Percentiles rank a stretch among this genome's conserved stretches.
Conservation (phyloP, 1,140 invertebrate species). For the Apis laboriosa region DNA sequence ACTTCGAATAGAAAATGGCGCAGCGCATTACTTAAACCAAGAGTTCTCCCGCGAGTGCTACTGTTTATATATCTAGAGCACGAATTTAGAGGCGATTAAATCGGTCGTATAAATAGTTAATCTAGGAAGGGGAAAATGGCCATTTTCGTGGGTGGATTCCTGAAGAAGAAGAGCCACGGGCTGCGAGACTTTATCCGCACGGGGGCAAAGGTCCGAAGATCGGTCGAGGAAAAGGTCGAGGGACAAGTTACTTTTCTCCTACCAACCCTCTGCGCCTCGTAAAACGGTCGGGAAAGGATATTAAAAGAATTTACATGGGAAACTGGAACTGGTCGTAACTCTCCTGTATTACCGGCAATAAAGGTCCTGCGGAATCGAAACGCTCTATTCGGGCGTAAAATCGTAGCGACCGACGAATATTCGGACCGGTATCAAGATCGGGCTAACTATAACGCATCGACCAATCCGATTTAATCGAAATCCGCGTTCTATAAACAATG, state of each 20-base stretch:
- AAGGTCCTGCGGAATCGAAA: background rate
- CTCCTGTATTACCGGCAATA: background rate
- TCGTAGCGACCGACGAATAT: background rate
- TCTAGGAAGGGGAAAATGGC: background rate
- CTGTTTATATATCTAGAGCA: too few relatives aligned
- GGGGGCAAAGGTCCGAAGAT: background rate
- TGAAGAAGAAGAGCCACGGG: background rate
- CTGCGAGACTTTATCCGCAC: background rate
- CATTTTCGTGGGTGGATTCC: background rate
- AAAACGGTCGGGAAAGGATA: slow-evolving; percentile 20
- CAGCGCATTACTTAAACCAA: too few relatives aligned
- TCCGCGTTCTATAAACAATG: background rate
- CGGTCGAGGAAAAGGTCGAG: slow-evolving; percentile 5
- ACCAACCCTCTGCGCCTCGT: background rate
- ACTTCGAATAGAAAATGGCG: too few relatives aligned
- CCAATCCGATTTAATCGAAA: background rate
- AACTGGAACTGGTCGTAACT: background rate
- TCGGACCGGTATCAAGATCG: background rate
- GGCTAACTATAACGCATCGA: background rate
- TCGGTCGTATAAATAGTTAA: background rate
- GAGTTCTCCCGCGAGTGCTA: too few relatives aligned
- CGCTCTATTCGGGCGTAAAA: background rate
- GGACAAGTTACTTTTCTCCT: background rate
- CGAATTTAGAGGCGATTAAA: too few relatives aligned
- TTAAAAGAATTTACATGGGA: slow-evolving; percentile 40